These are phyloP conservation scores for Ia io DNA, from an alignment of 2,113 vertebrate species.

Conservation along the genomic window DNA sequence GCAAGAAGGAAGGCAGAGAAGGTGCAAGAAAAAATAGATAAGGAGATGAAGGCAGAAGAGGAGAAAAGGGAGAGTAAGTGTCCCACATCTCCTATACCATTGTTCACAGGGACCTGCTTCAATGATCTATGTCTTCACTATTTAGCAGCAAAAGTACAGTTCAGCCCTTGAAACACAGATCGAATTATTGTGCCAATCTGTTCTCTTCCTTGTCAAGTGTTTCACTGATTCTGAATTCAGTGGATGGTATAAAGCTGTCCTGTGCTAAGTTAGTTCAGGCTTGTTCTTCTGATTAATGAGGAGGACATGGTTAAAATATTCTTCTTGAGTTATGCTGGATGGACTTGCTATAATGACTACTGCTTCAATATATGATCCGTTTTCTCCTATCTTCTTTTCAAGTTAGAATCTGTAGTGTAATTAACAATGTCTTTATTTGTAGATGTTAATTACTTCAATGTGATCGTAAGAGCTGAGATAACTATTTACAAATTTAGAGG, in stretches of 20 bases:
- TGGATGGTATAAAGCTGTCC: not conserved
- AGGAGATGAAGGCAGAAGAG: not conserved
- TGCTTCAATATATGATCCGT: not conserved
- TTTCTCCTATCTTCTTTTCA: not conserved
- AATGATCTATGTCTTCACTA: not conserved
- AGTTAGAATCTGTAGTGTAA: not conserved
- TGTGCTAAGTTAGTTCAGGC: constrained; percentile 11
- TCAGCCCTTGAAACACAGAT: constrained; percentile 59
- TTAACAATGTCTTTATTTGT: not conserved
- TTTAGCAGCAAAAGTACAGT: not conserved
- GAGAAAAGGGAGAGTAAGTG: not conserved
- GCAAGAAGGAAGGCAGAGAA: not conserved
- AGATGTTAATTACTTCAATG: not conserved
- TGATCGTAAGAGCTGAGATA: not conserved
- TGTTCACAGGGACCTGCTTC: not conserved
- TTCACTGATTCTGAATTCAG: constrained; percentile 24
- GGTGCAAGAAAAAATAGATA: not conserved
- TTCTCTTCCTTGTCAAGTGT: constrained; percentile 40
- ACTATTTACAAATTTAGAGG: not conserved
- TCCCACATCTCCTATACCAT: not conserved
- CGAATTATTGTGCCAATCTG: constrained; percentile 13
- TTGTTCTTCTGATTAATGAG: not conserved
- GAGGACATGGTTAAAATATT: not conserved
- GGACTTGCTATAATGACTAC: not conserved
- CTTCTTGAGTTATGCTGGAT: not conserved